Conservation (phyloP, 2,888 invertebrate species). For the Julus scandinavius region DNA sequence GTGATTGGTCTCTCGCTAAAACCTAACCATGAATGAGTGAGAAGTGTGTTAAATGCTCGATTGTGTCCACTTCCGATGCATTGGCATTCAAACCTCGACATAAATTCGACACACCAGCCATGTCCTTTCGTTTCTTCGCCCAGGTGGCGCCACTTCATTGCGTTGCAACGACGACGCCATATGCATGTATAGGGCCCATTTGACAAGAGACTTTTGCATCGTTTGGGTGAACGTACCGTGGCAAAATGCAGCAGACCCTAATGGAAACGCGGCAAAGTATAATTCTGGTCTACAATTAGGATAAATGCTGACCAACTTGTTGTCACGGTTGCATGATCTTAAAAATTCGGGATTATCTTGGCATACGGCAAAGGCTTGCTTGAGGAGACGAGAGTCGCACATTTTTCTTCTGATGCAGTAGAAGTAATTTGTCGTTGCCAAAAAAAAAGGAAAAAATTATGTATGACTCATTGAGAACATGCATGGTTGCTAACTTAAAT, state of each 20-base stretch:
- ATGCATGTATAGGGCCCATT: neutral
- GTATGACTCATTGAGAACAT: slow-evolving; percentile 37
- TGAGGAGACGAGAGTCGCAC: slow-evolving; percentile 14
- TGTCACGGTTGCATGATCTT: slow-evolving; percentile 28
- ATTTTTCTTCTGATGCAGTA: neutral
- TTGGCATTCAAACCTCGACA: neutral
- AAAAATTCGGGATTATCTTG: slow-evolving; percentile 22
- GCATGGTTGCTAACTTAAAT: slow-evolving; percentile 35
- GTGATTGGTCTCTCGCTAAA: neutral
- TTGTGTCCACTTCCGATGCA: slow-evolving; percentile 42
- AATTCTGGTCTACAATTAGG: slow-evolving; percentile 36
- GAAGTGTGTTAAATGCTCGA: slow-evolving; percentile 36
- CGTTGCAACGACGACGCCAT: neutral
- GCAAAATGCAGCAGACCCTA: neutral
- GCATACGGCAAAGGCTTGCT: neutral
- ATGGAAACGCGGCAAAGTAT: neutral
- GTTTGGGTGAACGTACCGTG: neutral
- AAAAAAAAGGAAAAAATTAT: neutral
- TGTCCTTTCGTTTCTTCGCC: neutral
- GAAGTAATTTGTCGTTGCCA: slow-evolving; percentile 35
- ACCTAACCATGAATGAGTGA: slow-evolving; percentile 32
- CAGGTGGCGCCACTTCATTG: neutral
- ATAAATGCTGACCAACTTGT: slow-evolving; percentile 40
- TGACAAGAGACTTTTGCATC: neutral
- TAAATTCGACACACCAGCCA: neutral